These are phyloP conservation scores for Glossophaga mutica DNA, from an alignment of 2,797 vertebrate genomes.

Conservation along the genomic window DNA sequence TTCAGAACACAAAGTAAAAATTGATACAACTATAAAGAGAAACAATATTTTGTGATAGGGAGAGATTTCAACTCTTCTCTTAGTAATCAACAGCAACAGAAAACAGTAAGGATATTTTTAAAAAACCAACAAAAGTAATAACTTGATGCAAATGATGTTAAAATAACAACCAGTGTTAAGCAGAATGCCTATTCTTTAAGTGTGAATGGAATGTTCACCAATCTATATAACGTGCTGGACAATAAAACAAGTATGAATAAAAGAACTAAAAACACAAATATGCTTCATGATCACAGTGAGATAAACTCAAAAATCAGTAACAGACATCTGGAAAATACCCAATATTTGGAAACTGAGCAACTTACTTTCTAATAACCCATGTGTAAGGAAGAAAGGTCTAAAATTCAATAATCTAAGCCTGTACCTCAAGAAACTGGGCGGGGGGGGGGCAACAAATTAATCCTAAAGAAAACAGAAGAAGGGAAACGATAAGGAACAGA, in stretches of 20 bases:
- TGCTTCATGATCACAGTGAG: neutral
- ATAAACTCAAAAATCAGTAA: slow-evolving; percentile 8
- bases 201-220: neutral
- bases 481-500: neutral
- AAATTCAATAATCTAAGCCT: neutral
- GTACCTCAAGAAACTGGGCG: neutral
- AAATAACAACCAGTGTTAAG: neutral
- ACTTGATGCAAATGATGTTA: neutral
- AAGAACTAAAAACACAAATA: neutral
- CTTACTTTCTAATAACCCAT: neutral
- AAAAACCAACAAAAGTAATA: neutral
- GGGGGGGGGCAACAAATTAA: neutral
- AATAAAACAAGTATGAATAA: neutral
- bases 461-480: neutral
- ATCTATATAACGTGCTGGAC: neutral
- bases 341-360: neutral
- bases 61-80: neutral
- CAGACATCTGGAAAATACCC: neutral
- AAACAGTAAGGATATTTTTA: neutral
- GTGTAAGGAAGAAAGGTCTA: neutral
- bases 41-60: neutral
- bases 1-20: neutral
- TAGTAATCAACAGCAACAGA: slow-evolving; percentile 1
- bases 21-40: neutral
- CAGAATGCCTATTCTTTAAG: slow-evolving; percentile 1